Conservation (phyloP, 2,888 invertebrate species). For the Drosophila limbata region DNA sequence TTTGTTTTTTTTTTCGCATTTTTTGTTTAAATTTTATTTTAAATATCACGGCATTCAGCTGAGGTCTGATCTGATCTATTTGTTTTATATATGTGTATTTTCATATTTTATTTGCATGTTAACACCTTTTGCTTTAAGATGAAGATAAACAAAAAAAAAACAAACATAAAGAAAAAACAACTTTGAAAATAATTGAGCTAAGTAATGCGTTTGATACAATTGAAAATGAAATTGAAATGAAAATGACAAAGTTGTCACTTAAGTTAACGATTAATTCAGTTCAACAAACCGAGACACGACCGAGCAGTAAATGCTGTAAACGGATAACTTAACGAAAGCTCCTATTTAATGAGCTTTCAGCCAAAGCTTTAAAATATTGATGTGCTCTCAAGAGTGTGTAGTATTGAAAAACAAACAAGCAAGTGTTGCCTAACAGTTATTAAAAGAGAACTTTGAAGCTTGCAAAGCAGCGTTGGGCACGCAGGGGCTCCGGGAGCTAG, state of each 20-base stretch:
- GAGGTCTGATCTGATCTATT: constrained; percentile 82
- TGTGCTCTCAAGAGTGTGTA: not conserved
- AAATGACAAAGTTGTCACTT: constrained; percentile 37
- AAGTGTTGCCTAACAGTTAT: not conserved
- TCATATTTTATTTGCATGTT: constrained; percentile 33
- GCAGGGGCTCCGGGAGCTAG: no score
- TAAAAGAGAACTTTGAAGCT: no score
- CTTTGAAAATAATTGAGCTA: not conserved
- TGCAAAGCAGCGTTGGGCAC: no score
- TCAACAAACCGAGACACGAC: not conserved
- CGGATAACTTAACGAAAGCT: not conserved
- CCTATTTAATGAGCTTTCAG: constrained; percentile 1
- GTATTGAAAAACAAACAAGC: constrained; percentile 4
- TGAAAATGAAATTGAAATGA: constrained; percentile 9
- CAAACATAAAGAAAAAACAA: constrained; percentile 7
- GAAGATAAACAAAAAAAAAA: constrained; percentile 5
- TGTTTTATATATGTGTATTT: constrained; percentile 46
- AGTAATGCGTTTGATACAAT: constrained; percentile 17
- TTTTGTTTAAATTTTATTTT: constrained; percentile 73
- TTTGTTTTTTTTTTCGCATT: constrained; percentile 11
- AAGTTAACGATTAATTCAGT: constrained; percentile 19
- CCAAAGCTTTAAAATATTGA: not conserved
- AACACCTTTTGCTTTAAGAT: constrained; percentile 16
- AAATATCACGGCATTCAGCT: constrained; percentile 85
- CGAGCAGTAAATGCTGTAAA: not conserved